Percentiles rank a stretch among this genome's conserved stretches.
Evolutionary conservation across 2,888 invertebrate species (phyloP).

Genomic region (Notodonta dromedarius): DNA sequence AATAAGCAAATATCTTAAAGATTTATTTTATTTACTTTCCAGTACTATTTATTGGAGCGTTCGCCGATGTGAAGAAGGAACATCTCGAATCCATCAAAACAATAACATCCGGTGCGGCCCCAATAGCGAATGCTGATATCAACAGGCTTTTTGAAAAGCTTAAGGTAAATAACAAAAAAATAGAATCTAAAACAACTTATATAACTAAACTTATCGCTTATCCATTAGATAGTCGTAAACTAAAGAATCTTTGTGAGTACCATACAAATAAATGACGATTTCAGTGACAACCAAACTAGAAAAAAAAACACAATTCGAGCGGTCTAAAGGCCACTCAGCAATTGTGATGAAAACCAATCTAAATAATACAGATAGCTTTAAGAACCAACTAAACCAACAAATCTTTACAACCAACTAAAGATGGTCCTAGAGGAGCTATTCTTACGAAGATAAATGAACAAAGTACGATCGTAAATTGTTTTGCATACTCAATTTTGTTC

Average conservation of each 20-base stretch:
- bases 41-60: constrained; percentile 88
- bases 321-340: too few species aligned
- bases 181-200: too few species aligned
- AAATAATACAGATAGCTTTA: constrained; percentile 9
- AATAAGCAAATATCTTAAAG: too few species aligned
- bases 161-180: constrained; percentile 49
- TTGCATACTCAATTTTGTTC: constrained; percentile 34
- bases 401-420: constrained; percentile 11
- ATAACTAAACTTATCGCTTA: too few species aligned
- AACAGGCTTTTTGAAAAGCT: constrained; percentile 76
- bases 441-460: constrained; percentile 27
- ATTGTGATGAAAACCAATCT: too few species aligned
- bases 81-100: constrained; percentile 82
- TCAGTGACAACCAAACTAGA: too few species aligned
- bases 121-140: constrained; percentile 84
- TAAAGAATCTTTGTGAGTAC: too few species aligned
- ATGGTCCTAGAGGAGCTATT: constrained; percentile 24
- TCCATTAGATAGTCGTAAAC: too few species aligned
- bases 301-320: too few species aligned
- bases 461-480: constrained; percentile 28
- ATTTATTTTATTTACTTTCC: too few species aligned
- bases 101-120: constrained; percentile 87
- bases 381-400: too few species aligned
- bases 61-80: constrained; percentile 82
- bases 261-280: too few species aligned